Conservation (phyloP, 2,797 vertebrate genomes). For the Phoxinus dragarum region DNA sequence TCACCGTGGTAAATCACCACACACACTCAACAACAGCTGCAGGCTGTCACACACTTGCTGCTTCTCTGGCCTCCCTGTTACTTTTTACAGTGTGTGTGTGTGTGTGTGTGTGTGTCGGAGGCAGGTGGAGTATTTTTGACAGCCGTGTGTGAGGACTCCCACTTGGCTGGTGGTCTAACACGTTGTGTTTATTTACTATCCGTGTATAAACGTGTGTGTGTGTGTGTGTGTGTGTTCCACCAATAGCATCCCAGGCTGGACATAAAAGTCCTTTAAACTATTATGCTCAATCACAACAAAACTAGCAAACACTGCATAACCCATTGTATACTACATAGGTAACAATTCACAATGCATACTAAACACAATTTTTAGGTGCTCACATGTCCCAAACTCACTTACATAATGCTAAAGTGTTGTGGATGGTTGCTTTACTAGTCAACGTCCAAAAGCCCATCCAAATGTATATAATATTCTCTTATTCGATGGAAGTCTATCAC, state of each 20-base stretch:
- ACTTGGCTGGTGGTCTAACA: slow-evolving; percentile 50
- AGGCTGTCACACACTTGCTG: slow-evolving; percentile 45
- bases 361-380: background rate
- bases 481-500: background rate
- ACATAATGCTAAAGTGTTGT: background rate
- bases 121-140: slow-evolving; percentile 37
- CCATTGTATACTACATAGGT: background rate
- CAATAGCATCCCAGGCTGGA: background rate
- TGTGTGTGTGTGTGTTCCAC: slow-evolving; percentile 23
- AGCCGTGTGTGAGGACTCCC: slow-evolving; percentile 5
- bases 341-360: background rate
- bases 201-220: background rate
- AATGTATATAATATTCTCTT: background rate
- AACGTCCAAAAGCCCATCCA: background rate
- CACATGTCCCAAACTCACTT: background rate
- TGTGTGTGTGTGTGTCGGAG: background rate
- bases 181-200: slow-evolving; percentile 33
- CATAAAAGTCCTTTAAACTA: background rate
- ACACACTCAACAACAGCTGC: slow-evolving; percentile 45
- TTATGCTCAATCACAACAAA: slow-evolving; percentile 14
- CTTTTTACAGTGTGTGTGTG: slow-evolving; percentile 4
- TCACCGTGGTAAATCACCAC: slow-evolving; percentile 32
- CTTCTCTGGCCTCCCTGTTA: slow-evolving; percentile 14
- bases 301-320: background rate
- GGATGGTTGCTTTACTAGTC: background rate